Conservation (phyloP, 2,113 vertebrate genomes). For the Oncorhynchus mykiss region DNA sequence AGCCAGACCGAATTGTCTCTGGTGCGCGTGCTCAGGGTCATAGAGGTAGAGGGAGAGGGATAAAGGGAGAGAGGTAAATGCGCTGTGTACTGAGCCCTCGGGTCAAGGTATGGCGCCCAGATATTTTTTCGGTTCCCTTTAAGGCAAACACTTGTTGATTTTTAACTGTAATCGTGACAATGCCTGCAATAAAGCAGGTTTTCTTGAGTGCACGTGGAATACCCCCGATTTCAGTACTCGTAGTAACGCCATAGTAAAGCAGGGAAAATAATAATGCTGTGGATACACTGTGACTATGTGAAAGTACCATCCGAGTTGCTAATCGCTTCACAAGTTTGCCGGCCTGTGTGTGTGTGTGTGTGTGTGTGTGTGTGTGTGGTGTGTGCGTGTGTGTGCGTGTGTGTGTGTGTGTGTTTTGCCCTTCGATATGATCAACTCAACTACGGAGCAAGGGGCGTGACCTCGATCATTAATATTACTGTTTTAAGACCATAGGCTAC, state of each 20-base stretch:
- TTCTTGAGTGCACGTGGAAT: conserved; percentile 16
- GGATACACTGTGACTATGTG: conserved; percentile 57
- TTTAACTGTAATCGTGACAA: conserved; percentile 4
- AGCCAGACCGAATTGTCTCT: conserved; percentile 23
- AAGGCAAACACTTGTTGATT: conserved; percentile 2
- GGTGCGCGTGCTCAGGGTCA: conserved; percentile 13
- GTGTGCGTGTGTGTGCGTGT: neutral
- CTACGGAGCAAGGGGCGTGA: neutral
- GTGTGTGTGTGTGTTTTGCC: neutral
- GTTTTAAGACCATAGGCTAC: conserved; percentile 4
- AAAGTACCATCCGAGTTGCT: conserved; percentile 65
- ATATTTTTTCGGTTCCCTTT: neutral
- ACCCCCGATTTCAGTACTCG: conserved; percentile 16
- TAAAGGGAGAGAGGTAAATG: neutral
- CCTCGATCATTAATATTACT: conserved; percentile 3
- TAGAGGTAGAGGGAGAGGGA: neutral
- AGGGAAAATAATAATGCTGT: conserved; percentile 56
- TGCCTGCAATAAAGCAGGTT: conserved; percentile 4
- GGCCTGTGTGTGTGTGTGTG: conserved; percentile 10
- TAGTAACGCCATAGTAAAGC: conserved; percentile 45
- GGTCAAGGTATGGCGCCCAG: conserved; percentile 26
- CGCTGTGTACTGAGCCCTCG: neutral
- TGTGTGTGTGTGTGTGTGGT: too few relatives aligned
- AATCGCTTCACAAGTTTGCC: conserved; percentile 67
- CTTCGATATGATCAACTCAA: conserved; percentile 38